Conservation (phyloP, 2,113 vertebrate genomes). For the Nematolebias whitei region DNA sequence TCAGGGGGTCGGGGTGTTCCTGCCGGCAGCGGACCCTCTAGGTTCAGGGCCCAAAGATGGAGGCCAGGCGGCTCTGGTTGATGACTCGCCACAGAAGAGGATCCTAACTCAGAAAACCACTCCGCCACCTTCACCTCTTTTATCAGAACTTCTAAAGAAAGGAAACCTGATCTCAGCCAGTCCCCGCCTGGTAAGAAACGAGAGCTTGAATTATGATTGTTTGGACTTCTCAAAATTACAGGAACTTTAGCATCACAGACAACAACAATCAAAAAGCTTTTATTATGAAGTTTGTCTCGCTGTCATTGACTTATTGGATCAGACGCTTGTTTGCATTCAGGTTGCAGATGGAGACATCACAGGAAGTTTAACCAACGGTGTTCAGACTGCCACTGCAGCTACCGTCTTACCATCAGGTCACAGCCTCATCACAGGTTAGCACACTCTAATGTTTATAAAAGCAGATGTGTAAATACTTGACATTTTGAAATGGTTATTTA, state of each 20-base stretch:
- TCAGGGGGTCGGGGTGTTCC: slow-evolving; percentile 88
- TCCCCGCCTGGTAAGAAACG: slow-evolving; percentile 89
- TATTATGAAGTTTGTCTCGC: neutral
- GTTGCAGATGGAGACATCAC: slow-evolving; percentile 89
- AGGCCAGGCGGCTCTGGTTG: slow-evolving; percentile 87
- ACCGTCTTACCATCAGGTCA: slow-evolving; percentile 84
- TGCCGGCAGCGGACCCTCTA: slow-evolving; percentile 83
- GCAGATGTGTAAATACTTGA: neutral
- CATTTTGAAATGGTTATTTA: too few relatives aligned
- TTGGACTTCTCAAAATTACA: neutral
- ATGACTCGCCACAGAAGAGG: slow-evolving; percentile 98
- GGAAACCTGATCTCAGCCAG: slow-evolving; percentile 95
- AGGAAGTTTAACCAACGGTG: slow-evolving; percentile 81
- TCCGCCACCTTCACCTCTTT: slow-evolving; percentile 95
- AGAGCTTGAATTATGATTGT: neutral
- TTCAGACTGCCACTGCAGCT: slow-evolving; percentile 86
- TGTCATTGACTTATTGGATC: neutral
- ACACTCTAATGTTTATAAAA: neutral
- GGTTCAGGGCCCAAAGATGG: slow-evolving; percentile 89
- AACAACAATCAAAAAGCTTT: neutral
- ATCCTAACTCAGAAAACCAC: slow-evolving; percentile 93
- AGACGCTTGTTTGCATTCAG: slow-evolving; percentile 62
- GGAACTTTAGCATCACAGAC: neutral
- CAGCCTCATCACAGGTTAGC: slow-evolving; percentile 87
- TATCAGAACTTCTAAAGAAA: slow-evolving; percentile 98